These are phyloP conservation scores for Volucella zonaria DNA, from an alignment of 2,888 invertebrate species.

Conservation along the genomic window DNA sequence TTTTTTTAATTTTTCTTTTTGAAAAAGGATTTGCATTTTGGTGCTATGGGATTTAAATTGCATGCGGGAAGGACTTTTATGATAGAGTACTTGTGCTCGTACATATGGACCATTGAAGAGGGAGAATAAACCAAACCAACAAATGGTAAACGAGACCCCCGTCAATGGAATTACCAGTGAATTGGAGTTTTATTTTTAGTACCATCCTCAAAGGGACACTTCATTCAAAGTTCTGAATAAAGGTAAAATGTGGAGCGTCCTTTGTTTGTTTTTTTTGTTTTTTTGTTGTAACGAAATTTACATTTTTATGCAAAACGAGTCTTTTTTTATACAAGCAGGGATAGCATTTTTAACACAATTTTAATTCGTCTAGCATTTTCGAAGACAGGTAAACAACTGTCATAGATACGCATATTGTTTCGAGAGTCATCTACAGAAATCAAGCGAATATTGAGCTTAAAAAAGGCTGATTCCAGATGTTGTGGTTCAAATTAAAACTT, in stretches of 20 bases:
- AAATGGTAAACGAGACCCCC: slow-evolving; percentile 45
- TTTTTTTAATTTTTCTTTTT: slow-evolving; percentile 25
- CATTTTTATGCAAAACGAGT: slow-evolving; percentile 34
- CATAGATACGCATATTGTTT: no score
- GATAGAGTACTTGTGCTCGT: not conserved
- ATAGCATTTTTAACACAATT: no score
- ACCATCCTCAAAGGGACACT: slow-evolving; percentile 47
- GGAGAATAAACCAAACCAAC: slow-evolving; percentile 15
- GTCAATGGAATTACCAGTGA: slow-evolving; percentile 55
- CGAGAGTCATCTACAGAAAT: no score
- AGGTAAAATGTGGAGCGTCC: not conserved
- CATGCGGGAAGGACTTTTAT: slow-evolving; percentile 42
- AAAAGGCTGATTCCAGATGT: no score
- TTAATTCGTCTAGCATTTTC: no score
- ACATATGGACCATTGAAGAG: not conserved
- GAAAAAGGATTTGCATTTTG: slow-evolving; percentile 56
- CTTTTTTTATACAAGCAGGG: not conserved
- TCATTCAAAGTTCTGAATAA: slow-evolving; percentile 3
- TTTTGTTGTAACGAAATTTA: slow-evolving; percentile 2
- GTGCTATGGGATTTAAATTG: slow-evolving; percentile 60
- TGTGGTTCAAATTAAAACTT: no score
- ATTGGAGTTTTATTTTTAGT: slow-evolving; percentile 65
- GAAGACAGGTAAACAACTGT: no score
- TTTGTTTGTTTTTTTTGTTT: no score
- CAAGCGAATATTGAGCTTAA: no score